Conservation (phyloP, 2,888 invertebrate genomes). For the Deilephila porcellus region DNA sequence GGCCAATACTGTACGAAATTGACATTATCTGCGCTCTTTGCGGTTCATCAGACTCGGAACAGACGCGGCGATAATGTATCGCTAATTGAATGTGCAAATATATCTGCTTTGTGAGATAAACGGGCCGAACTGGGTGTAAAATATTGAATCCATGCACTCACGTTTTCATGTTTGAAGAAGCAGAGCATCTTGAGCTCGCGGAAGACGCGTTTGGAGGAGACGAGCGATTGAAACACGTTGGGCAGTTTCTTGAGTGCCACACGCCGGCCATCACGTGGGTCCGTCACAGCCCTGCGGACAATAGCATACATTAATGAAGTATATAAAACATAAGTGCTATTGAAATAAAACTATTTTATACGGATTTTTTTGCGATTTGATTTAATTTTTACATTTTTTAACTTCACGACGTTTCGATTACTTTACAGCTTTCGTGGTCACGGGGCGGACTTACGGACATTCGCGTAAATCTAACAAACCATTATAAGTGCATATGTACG, state of each 20-base stretch:
- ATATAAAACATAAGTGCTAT: background rate
- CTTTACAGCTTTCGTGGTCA: too few species aligned
- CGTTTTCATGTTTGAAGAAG: constrained; percentile 99
- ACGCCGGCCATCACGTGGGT: constrained; percentile 98
- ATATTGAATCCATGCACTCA: constrained; percentile 83
- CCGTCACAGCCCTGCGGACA: constrained; percentile 98
- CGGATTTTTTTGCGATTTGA: too few species aligned
- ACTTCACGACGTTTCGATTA: too few species aligned
- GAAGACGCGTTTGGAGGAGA: constrained; percentile 99
- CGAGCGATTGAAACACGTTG: constrained; percentile 99
- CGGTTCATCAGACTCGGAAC: background rate
- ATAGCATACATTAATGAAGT: constrained; percentile 35
- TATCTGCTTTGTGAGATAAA: constrained; percentile 1
- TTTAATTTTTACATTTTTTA: too few species aligned
- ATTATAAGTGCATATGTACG: background rate
- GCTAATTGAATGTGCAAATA: constrained; percentile 15
- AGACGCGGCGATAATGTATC: background rate
- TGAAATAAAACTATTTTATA: too few species aligned
- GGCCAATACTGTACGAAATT: background rate
- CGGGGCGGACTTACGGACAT: too few species aligned
- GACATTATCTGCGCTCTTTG: background rate
- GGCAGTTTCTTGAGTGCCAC: constrained; percentile 99
- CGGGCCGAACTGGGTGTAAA: background rate
- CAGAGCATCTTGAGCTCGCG: constrained; percentile 99
- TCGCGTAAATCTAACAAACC: too few species aligned